phyloP scores from a whole-genome alignment of 2,113 vertebrate genomes.

The Apus apus region DNA sequence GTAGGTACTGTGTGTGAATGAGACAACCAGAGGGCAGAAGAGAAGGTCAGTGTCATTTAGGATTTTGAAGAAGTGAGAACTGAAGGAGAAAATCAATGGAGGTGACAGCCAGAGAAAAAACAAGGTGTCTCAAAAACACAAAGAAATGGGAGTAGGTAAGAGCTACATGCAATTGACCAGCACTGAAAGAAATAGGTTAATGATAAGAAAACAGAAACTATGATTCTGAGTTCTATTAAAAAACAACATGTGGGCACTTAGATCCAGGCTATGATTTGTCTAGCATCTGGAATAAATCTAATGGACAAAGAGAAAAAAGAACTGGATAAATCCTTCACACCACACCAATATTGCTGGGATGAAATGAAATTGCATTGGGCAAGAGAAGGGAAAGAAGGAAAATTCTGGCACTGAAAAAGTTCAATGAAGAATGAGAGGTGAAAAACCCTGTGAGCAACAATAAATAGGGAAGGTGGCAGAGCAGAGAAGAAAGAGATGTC shows the following conservation, averaged over 20 bases:
- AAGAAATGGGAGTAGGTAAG: not conserved
- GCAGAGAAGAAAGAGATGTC: not conserved
- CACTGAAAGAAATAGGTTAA: not conserved
- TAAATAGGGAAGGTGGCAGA: not conserved
- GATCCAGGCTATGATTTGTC: not conserved
- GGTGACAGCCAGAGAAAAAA: not conserved
- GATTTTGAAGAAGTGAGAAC: not conserved
- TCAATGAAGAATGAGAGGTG: not conserved
- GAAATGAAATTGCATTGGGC: not conserved
- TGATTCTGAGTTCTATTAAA: not conserved
- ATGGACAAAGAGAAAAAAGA: not conserved
- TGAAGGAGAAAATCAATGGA: not conserved
- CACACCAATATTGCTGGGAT: not conserved
- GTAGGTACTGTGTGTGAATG: not conserved
- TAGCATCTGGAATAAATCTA: not conserved
- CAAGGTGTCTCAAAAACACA: not conserved
- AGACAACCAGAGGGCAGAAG: not conserved
- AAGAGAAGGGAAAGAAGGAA: not conserved
- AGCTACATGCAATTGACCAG: not conserved
- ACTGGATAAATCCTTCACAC: not conserved
- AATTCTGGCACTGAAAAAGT: not conserved
- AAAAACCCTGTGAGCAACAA: not conserved
- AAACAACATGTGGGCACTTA: not conserved
- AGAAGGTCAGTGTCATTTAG: not conserved
- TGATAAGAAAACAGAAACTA: not conserved